phyloP scores from a whole-genome alignment of 2,113 vertebrate species.

The Laticauda colubrina region DNA sequence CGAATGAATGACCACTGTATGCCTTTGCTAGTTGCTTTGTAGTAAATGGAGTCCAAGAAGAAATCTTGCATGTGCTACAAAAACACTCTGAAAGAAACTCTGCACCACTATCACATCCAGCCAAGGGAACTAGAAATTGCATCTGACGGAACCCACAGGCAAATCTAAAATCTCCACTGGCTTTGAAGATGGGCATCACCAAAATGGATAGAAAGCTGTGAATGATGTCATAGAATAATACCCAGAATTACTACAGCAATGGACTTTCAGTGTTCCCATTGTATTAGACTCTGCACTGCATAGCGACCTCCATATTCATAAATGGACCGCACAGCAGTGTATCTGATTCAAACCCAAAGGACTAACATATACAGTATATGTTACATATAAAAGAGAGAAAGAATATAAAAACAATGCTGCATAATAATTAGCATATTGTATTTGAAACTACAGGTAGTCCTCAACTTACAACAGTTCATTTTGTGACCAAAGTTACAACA shows the following conservation, averaged over 20 bases:
- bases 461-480: too few relatives aligned
- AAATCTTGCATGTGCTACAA: not conserved
- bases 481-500: too few relatives aligned
- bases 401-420: not conserved
- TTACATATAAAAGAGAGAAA: not conserved
- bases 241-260: not conserved
- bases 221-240: not conserved
- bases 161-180: not conserved
- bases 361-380: not conserved
- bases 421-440: not conserved
- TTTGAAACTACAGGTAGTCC: too few relatives aligned
- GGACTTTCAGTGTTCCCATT: not conserved
- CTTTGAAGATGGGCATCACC: not conserved
- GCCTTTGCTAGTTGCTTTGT: not conserved
- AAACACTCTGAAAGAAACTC: not conserved
- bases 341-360: not conserved
- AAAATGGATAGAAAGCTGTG: not conserved
- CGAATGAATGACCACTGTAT: not conserved
- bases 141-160: not conserved
- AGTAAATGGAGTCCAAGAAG: not conserved
- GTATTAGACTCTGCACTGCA: not conserved
- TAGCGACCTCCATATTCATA: not conserved
- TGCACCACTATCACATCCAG: not conserved
- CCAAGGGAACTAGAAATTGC: not conserved
- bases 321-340: not conserved